These are phyloP conservation scores for Cataglyphis albicans DNA, from an alignment of 2,888 invertebrate species.

Conservation along the genomic window DNA sequence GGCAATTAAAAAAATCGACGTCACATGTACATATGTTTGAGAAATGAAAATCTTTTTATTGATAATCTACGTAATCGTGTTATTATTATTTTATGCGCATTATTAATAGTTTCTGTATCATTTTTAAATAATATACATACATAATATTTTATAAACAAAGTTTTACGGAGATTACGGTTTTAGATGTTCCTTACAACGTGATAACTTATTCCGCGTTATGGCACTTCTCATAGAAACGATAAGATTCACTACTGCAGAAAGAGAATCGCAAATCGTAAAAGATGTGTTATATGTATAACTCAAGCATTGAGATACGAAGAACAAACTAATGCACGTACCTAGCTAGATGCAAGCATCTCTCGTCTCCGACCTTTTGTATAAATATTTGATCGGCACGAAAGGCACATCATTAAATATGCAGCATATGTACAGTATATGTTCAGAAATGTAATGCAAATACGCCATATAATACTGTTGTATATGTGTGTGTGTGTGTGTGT, in stretches of 20 bases:
- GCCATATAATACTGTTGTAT: conserved; percentile 15
- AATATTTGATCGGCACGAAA: conserved; percentile 55
- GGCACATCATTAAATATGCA: conserved; percentile 39
- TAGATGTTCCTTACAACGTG: neutral
- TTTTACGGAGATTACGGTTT: neutral
- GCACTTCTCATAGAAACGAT: neutral
- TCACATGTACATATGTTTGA: too few species aligned
- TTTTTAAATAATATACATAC: too few species aligned
- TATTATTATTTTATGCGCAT: neutral
- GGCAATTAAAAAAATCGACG: too few species aligned
- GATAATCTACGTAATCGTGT: neutral
- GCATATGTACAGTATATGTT: conserved; percentile 11
- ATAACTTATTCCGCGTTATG: neutral
- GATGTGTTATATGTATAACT: conserved; percentile 27
- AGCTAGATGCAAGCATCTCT: conserved; percentile 15
- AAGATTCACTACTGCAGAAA: conserved; percentile 1
- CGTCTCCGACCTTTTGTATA: conserved; percentile 23
- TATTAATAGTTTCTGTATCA: too few species aligned
- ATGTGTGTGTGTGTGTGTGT: neutral
- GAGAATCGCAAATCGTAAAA: conserved; percentile 20
- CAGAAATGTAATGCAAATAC: conserved; percentile 46
- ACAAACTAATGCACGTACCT: conserved; percentile 26
- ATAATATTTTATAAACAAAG: neutral
- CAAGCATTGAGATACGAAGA: conserved; percentile 17
- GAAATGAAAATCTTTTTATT: neutral